phyloP scores from a whole-genome alignment of 2,113 vertebrate species.

The Pardalotus punctatus region DNA sequence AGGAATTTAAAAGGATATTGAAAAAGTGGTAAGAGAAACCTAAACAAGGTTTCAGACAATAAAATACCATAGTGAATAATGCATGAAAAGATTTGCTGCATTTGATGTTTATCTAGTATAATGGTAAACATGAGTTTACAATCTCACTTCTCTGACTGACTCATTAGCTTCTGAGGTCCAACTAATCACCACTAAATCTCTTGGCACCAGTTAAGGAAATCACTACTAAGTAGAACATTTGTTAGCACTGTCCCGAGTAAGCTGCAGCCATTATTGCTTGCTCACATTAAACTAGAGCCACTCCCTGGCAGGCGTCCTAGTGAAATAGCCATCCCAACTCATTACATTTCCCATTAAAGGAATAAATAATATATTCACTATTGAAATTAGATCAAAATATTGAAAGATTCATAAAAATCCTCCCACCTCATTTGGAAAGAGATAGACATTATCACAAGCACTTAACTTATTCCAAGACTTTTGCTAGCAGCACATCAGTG shows the following conservation, averaged over 20 bases:
- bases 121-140: neutral
- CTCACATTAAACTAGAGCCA: neutral
- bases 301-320: constrained; percentile 18
- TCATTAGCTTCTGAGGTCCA: neutral
- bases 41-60: neutral
- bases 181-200: neutral
- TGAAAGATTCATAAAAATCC: constrained; percentile 12
- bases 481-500: constrained; percentile 3
- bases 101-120: neutral
- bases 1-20: neutral
- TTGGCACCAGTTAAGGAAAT: neutral
- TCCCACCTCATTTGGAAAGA: neutral
- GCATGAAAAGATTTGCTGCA: neutral
- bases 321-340: neutral
- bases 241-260: neutral
- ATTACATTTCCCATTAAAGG: constrained; percentile 12
- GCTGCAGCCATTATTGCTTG: neutral
- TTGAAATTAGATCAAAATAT: constrained; percentile 41
- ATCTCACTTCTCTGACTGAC: neutral
- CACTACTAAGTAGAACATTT: neutral
- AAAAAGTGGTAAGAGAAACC: neutral
- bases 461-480: neutral
- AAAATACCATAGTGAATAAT: neutral
- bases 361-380: neutral
- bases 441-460: neutral